phyloP scores from a whole-genome alignment of 1,140 invertebrate species.

The Meloidogyne floridensis region DNA sequence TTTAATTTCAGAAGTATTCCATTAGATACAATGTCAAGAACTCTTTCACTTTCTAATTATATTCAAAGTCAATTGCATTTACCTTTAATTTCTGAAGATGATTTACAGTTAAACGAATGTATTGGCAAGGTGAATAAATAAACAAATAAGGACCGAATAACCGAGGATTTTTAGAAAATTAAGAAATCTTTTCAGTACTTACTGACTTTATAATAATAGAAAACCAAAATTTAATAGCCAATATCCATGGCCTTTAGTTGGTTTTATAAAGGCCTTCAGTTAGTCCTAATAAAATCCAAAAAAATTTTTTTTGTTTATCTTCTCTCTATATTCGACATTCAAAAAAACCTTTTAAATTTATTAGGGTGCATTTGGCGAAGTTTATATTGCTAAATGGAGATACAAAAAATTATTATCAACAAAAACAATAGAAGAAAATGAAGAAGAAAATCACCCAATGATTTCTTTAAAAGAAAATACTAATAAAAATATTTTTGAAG shows the following conservation, averaged over 20 bases:
- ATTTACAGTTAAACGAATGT: constrained; percentile 36
- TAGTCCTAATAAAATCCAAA: too few relatives aligned
- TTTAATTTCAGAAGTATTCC: constrained; percentile 37
- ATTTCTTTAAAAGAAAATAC: background rate
- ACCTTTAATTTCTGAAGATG: constrained; percentile 44
- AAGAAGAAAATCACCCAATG: background rate
- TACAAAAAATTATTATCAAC: constrained; percentile 5
- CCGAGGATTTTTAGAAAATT: too few relatives aligned
- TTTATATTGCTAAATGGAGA: constrained; percentile 45
- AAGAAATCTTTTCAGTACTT: too few relatives aligned
- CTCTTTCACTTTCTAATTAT: constrained; percentile 37
- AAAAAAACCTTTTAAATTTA: constrained; percentile 10
- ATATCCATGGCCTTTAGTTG: too few relatives aligned
- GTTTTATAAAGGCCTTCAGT: too few relatives aligned
- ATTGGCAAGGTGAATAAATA: constrained; percentile 44
- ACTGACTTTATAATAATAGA: too few relatives aligned
- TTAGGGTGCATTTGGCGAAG: constrained; percentile 51
- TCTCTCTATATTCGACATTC: background rate
- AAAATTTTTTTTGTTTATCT: too few relatives aligned
- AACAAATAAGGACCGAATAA: too few relatives aligned
- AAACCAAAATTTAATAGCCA: too few relatives aligned
- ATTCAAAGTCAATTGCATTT: constrained; percentile 22
- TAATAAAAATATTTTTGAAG: background rate
- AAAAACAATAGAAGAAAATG: background rate
- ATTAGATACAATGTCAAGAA: constrained; percentile 41